Evolutionary conservation across 2,888 invertebrate species (phyloP).

Genomic region (Melanostoma mellinum): DNA sequence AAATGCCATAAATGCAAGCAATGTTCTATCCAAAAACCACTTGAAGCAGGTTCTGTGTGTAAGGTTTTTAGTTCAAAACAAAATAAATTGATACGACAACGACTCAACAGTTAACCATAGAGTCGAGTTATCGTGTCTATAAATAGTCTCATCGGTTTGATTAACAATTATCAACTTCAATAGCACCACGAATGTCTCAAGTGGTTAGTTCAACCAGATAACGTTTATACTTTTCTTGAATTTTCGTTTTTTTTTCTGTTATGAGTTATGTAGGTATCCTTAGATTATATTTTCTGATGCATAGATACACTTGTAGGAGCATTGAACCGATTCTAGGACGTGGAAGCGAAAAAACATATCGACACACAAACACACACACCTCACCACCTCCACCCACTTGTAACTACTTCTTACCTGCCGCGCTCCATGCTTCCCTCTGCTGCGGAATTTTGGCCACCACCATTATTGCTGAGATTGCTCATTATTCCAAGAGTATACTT

Average conservation of each 20-base stretch:
- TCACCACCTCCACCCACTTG: conserved; percentile 37
- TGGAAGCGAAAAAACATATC: background rate
- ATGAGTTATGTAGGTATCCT: conserved; percentile 29
- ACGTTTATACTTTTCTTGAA: background rate
- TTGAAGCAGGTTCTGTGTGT: conserved; percentile 5
- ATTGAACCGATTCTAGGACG: conserved; percentile 53
- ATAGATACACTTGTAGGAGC: background rate
- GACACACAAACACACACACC: background rate
- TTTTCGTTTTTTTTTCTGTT: background rate
- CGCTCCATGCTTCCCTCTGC: conserved; percentile 81
- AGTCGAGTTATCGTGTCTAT: background rate
- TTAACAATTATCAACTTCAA: background rate
- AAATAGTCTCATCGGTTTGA: conserved; percentile 5
- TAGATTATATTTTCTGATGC: background rate
- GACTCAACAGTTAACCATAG: too few relatives aligned
- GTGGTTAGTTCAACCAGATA: conserved; percentile 10
- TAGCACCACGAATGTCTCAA: background rate
- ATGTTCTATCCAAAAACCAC: conserved; percentile 18
- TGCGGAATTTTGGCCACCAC: conserved; percentile 79
- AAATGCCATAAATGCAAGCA: background rate
- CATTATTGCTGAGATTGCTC: conserved; percentile 79
- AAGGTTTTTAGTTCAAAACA: background rate
- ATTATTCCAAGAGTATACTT: conserved; percentile 81
- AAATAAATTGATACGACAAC: too few relatives aligned
- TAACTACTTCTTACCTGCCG: conserved; percentile 76